Conservation (phyloP, 2,888 invertebrate species). For the Stenurella melanura region DNA sequence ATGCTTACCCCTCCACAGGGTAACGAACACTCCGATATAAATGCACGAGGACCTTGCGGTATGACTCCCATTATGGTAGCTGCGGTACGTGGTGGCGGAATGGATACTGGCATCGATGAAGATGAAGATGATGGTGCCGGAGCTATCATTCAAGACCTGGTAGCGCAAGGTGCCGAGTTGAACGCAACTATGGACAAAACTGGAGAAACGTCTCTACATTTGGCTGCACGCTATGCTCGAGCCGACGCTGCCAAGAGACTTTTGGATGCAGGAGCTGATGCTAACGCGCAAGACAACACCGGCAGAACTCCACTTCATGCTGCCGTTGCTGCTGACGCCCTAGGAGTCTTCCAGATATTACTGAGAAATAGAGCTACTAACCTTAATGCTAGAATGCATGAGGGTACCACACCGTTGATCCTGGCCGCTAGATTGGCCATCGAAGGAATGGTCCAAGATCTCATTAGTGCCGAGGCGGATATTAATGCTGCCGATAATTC, state of each 20-base stretch:
- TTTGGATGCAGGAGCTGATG: conserved; percentile 86
- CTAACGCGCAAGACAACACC: conserved; percentile 95
- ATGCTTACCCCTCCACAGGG: conserved; percentile 91
- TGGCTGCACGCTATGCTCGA: conserved; percentile 91
- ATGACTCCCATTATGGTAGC: conserved; percentile 98
- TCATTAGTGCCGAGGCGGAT: conserved; percentile 96
- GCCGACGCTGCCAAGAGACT: conserved; percentile 96
- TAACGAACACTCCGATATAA: conserved; percentile 65
- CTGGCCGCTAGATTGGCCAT: conserved; percentile 93
- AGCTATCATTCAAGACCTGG: conserved; percentile 72
- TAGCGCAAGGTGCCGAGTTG: conserved; percentile 86
- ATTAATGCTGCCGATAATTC: conserved; percentile 96
- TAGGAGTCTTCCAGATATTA: conserved; percentile 96
- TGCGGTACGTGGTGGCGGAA: conserved; percentile 88
- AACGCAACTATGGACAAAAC: conserved; percentile 97
- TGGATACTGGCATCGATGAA: conserved; percentile 88
- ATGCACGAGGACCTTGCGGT: conserved; percentile 92
- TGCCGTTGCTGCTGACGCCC: conserved; percentile 96
- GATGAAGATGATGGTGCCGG: conserved; percentile 78
- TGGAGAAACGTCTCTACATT: conserved; percentile 94
- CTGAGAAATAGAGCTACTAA: conserved; percentile 94
- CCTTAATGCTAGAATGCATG: conserved; percentile 94
- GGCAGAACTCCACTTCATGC: conserved; percentile 96
- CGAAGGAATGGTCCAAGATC: conserved; percentile 96
- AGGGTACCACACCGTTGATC: conserved; percentile 96